Percentiles rank a stretch among this genome's conserved stretches.
Conservation (phyloP, 2,113 vertebrate genomes). For the Stegostoma tigrinum region DNA sequence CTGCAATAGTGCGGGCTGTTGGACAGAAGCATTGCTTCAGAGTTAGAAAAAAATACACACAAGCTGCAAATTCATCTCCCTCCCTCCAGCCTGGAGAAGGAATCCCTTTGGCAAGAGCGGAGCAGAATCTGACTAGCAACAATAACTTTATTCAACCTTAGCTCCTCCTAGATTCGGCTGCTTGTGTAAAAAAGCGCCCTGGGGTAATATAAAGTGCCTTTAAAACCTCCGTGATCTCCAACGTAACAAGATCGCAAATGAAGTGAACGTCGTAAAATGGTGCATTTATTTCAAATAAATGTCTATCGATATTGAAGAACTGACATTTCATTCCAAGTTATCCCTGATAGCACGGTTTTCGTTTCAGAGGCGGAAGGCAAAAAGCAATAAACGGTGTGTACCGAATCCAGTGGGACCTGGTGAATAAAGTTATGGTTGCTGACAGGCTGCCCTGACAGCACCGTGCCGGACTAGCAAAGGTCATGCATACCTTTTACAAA, state of each 20-base stretch:
- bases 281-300: neutral
- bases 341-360: neutral
- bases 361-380: neutral
- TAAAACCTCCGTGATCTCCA: neutral
- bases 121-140: neutral
- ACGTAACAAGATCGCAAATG: neutral
- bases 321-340: neutral
- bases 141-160: neutral
- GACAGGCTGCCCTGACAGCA: neutral
- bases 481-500: neutral
- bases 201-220: neutral
- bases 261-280: neutral
- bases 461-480: neutral
- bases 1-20: no score
- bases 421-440: no score
- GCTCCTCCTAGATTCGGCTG: neutral
- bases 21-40: neutral
- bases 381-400: neutral
- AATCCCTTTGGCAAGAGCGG: neutral
- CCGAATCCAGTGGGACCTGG: neutral
- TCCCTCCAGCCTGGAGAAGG: neutral
- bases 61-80: neutral
- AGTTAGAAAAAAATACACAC: neutral
- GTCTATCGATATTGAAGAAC: neutral
- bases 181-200: neutral